These are phyloP conservation scores for Meta bourneti DNA, from an alignment of 2,888 invertebrate species.

Conservation along the genomic window DNA sequence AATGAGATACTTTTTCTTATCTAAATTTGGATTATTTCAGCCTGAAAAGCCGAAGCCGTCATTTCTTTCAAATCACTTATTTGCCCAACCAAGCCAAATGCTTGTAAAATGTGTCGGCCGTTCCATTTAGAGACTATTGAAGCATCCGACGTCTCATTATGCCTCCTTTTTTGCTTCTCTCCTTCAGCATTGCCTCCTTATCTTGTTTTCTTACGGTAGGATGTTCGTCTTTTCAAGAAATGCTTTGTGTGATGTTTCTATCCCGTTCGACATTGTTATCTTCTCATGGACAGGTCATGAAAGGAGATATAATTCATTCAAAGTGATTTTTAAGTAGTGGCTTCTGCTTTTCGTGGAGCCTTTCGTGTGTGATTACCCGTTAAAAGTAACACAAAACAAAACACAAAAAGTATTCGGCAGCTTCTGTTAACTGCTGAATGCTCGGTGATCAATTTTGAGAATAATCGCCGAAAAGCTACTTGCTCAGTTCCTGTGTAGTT, in stretches of 20 bases:
- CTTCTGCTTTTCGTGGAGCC: not conserved
- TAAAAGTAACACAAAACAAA: too few species aligned
- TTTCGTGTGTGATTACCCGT: too few species aligned
- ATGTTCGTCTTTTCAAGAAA: not conserved
- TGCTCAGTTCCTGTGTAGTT: too few species aligned
- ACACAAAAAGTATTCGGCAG: too few species aligned
- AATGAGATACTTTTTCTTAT: not conserved
- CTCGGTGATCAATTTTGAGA: too few species aligned
- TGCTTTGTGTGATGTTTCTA: not conserved
- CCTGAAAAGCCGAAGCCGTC: not conserved
- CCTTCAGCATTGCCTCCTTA: not conserved
- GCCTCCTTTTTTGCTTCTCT: not conserved
- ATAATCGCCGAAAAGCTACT: too few species aligned
- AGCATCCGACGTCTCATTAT: constrained; percentile 23
- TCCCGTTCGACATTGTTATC: not conserved
- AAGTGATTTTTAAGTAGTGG: not conserved
- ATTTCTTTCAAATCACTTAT: not conserved
- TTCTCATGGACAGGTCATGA: not conserved
- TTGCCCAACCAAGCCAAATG: constrained; percentile 27
- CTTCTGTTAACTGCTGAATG: too few species aligned
- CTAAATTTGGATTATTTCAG: not conserved
- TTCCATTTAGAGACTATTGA: constrained; percentile 24
- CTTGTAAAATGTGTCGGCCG: constrained; percentile 9
- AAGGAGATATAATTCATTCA: not conserved
- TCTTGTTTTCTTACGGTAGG: not conserved